A percentile compares a stretch with the other conserved stretches of the same genome.
phyloP scores from a whole-genome alignment of 2,888 invertebrate species.

The Protonemura montana region DNA sequence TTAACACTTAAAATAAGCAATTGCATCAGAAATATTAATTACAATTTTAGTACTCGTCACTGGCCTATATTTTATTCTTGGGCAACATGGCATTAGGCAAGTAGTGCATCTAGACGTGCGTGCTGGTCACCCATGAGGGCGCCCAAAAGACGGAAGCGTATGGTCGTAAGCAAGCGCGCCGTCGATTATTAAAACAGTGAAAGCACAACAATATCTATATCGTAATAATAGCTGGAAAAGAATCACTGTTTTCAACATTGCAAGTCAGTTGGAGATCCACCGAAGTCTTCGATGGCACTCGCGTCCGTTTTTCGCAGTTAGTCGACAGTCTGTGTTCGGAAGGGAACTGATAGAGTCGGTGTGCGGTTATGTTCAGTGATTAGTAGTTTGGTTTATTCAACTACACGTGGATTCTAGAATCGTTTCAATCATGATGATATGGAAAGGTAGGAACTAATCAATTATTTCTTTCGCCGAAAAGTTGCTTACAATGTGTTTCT shows the following conservation, averaged over 20 bases:
- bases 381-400: not conserved
- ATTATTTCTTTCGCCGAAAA: too few relatives aligned
- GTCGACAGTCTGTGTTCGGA: not conserved
- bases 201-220: constrained; percentile 37
- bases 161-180: constrained; percentile 1
- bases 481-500: too few relatives aligned
- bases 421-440: constrained; percentile 42
- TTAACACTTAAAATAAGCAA: not conserved
- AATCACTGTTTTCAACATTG: constrained; percentile 24
- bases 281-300: not conserved
- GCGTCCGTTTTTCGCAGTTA: not conserved
- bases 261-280: constrained; percentile 9
- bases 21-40: not conserved
- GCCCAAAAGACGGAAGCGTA: constrained; percentile 40
- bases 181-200: constrained; percentile 35
- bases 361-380: not conserved
- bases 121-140: constrained; percentile 40
- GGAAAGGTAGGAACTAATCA: constrained; percentile 38
- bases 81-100: constrained; percentile 23
- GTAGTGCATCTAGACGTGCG: constrained; percentile 7
- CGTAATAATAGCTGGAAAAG: constrained; percentile 18
- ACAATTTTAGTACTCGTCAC: not conserved
- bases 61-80: constrained; percentile 13
- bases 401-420: not conserved
- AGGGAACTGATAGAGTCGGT: not conserved